Base-by-base conservation (phyloP, 2,113 vertebrate species). In the Rhagologus leucostigma region DNA sequence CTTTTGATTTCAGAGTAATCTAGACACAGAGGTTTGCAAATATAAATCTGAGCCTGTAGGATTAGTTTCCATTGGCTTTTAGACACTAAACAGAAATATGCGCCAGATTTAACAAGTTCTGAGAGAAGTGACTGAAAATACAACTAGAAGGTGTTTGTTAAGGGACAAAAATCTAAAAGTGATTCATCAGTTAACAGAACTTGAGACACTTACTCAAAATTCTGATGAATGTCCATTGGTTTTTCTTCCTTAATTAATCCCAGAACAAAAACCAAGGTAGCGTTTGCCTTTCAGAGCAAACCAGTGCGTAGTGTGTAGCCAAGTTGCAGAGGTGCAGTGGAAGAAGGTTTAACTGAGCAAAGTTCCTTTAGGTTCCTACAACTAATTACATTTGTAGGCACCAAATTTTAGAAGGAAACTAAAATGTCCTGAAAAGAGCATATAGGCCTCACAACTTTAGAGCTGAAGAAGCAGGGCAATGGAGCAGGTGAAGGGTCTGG, bases 271-370 rank as follows among this genome's bases (percentile, higher is more conserved):
- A 5, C 1, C 32, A 67, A 53, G 10, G n/a, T n/a, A 62, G 11
- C 32, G 30, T 35, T 78, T 78, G 29, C 47, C 39, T 76, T 79
- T 75, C 44, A 35, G 65, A 50, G 22, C 33, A 62, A 80, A 60
- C 1, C 33, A 41, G 11, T 11, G 15, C 0, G 0, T 4, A 26
- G 10, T 23, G 17, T 11, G 24, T 18, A 53, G 52, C 15, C 53
- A 41, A 39, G n/a, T 7, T 71, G 46, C 11, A 24, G 39, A 41
- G 30, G 4, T 8, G 6, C 39, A 35, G 63, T 32, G 16, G 53
- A 73, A 64, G 30, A 29, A 56, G 44, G 7, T 49, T 7, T 39
- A 68, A 42, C 9, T 30, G 23, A 69, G 21, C 16, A 16, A 73
- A 69, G 19, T 37, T 86, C n/a, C 41, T 87, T 70, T 57, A 77